These are phyloP conservation scores for Phodopus roborovskii DNA, from an alignment of 2,113 vertebrate species.

Conservation along the genomic window DNA sequence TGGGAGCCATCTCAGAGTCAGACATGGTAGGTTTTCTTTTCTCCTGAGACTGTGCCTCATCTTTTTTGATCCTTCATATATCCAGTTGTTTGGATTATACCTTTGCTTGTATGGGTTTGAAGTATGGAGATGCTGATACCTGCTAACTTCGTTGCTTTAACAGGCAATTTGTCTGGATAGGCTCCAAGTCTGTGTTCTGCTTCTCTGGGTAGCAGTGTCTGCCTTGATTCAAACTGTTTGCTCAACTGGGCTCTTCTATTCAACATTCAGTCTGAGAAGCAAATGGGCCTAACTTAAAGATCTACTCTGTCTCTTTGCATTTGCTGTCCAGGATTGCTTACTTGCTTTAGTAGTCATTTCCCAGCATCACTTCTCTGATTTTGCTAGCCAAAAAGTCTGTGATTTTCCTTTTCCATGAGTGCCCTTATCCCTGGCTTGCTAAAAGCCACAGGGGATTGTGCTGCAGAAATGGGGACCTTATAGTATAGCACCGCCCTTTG, in stretches of 20 bases:
- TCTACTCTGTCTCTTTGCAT: neutral
- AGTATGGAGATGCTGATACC: neutral
- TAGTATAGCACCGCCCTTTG: neutral
- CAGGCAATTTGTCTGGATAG: neutral
- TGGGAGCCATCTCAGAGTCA: conserved; percentile 2
- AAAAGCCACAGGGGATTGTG: neutral
- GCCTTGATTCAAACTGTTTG: neutral
- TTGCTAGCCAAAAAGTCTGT: neutral
- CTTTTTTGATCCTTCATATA: conserved; percentile 37
- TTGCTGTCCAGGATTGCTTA: neutral
- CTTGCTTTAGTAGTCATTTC: neutral
- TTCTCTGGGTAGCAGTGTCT: neutral
- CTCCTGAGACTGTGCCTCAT: neutral
- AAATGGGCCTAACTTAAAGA: neutral
- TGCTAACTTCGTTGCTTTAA: conserved; percentile 5
- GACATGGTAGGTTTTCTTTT: neutral
- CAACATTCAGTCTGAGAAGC: neutral
- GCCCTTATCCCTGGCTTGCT: neutral
- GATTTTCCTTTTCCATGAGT: conserved; percentile 30
- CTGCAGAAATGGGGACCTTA: neutral
- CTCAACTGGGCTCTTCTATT: neutral
- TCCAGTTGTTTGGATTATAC: conserved; percentile 4
- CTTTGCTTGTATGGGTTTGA: neutral
- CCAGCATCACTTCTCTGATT: neutral
- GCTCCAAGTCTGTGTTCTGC: neutral